A percentile compares a stretch with the other conserved stretches of the same genome.
Evolutionary conservation across 2,797 vertebrate species (phyloP).

Genomic region (Knipowitschia caucasica): DNA sequence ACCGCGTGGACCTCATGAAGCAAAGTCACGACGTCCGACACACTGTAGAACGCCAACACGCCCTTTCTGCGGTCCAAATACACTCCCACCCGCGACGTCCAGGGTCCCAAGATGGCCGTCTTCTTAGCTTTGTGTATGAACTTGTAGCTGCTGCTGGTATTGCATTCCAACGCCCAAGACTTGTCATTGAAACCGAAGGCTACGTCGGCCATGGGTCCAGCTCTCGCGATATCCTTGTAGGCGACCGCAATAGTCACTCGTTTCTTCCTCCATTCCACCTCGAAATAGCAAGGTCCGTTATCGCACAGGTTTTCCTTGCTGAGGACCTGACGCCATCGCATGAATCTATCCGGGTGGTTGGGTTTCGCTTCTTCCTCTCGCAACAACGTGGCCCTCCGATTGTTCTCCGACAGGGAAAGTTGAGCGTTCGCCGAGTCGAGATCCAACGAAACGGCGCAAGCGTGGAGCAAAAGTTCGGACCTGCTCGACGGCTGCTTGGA

Average conservation of each 20-base stretch:
- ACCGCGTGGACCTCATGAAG: constrained; percentile 23
- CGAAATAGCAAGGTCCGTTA: neutral
- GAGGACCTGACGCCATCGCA: neutral
- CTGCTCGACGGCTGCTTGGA: constrained; percentile 8
- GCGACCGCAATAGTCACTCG: neutral
- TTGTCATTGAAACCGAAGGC: constrained; percentile 8
- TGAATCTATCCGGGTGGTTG: constrained; percentile 9
- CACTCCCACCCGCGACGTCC: constrained; percentile 11
- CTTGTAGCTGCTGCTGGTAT: constrained; percentile 4
- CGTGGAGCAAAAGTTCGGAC: neutral
- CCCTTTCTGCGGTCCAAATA: constrained; percentile 18
- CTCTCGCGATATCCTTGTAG: neutral
- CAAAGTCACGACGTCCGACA: constrained; percentile 11
- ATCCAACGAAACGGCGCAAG: neutral
- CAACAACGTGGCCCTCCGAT: neutral
- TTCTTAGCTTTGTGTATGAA: neutral
- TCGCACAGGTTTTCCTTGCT: constrained; percentile 15
- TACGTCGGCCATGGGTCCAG: neutral
- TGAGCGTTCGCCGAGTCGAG: neutral
- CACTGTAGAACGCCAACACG: constrained; percentile 2
- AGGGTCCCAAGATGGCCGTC: neutral
- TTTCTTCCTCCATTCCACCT: constrained; percentile 12
- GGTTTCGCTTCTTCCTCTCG: neutral
- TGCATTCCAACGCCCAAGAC: constrained; percentile 14
- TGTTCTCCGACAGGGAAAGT: constrained; percentile 4